Evolutionary conservation across 2,113 vertebrate species (phyloP).

Genomic region (Xiphorhynchus elegans): DNA sequence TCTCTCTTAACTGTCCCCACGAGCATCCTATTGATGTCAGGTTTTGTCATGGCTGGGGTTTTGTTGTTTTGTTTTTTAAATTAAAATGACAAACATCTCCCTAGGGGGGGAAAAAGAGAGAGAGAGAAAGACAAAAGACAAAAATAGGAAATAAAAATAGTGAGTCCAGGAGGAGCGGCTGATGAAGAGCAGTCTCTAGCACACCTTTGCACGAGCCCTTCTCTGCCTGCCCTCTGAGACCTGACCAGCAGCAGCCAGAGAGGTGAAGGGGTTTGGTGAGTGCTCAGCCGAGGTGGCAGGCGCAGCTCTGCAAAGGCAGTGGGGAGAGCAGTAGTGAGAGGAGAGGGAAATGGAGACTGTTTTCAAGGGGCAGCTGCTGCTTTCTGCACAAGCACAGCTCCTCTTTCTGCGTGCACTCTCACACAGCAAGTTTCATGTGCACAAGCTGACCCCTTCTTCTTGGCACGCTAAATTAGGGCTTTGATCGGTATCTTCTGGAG

Average conservation of each 20-base stretch:
- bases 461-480: neutral
- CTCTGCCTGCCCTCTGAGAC: neutral
- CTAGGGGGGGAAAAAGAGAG: neutral
- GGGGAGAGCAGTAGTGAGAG: neutral
- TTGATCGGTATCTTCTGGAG: neutral
- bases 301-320: neutral
- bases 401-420: neutral
- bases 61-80: neutral
- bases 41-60: neutral
- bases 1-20: conserved; percentile 25
- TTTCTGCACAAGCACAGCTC: neutral
- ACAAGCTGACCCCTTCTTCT: neutral
- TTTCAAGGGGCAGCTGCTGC: neutral
- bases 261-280: neutral
- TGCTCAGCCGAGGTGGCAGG: neutral
- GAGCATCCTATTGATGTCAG: neutral
- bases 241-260: neutral
- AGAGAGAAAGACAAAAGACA: neutral
- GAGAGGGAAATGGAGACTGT: neutral
- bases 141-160: neutral
- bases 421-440: rapidly evolving
- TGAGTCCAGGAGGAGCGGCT: neutral
- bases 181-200: neutral
- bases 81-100: neutral
- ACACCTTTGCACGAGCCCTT: neutral